A percentile compares a stretch with the other conserved stretches of the same genome.
Conservation (phyloP, 2,888 invertebrate species). For the Eupelmus urozonus region DNA sequence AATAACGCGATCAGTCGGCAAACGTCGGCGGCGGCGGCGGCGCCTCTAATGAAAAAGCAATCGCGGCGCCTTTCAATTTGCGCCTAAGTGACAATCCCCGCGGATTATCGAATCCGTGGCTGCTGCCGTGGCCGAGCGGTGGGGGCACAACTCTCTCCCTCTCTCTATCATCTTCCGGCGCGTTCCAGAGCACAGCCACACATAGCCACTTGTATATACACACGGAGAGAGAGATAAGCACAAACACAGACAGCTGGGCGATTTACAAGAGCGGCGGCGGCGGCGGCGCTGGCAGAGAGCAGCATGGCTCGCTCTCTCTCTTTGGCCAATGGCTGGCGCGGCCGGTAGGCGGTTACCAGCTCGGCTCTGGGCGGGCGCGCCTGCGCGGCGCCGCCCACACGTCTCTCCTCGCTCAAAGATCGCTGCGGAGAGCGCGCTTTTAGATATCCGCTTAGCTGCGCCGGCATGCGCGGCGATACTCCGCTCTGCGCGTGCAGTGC, state of each 20-base stretch:
- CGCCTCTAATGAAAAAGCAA: conserved; percentile 61
- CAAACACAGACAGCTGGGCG: conserved; percentile 71
- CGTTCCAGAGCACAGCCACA: neutral
- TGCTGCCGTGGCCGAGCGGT: conserved; percentile 25
- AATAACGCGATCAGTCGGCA: no score
- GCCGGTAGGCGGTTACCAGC: conserved; percentile 6
- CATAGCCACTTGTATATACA: no score
- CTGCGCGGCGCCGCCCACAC: conserved; percentile 6
- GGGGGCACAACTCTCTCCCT: no score
- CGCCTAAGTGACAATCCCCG: conserved; percentile 68
- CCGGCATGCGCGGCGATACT: no score
- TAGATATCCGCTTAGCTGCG: no score
- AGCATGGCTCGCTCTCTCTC: neutral
- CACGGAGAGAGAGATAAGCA: neutral
- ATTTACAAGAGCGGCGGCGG: conserved; percentile 30
- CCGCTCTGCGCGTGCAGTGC: conserved; percentile 20
- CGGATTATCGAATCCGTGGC: conserved; percentile 67
- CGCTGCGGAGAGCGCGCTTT: neutral
- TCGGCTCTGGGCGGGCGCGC: conserved; percentile 5
- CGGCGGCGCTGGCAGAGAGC: conserved; percentile 34
- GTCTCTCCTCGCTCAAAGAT: neutral
- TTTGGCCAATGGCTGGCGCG: neutral
- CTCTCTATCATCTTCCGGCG: no score
- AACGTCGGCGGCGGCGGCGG: no score
- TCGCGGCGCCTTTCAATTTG: conserved; percentile 66